Base-by-base conservation (phyloP, 64 coral and sea anemone genomes). In the Stylophora pistillata region DNA sequence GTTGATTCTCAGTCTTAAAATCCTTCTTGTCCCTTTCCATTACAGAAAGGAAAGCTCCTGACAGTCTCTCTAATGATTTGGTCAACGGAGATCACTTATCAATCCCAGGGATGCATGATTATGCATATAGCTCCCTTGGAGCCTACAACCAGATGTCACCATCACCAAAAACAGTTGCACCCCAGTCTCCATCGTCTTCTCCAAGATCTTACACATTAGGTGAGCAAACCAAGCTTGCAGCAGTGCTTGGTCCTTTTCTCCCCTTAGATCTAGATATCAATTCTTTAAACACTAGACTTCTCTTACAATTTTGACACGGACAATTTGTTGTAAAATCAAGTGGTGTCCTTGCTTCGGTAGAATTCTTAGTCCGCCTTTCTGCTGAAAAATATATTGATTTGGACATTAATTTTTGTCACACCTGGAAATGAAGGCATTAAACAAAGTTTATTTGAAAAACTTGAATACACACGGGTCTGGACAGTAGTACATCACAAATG, bases 1-100 rank as follows among this genome's bases (percentile, higher is more conserved):
- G 37, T 47, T 7, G 7, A 47, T 47, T 47, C 37, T 56, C 33
- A 31, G 33, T 15, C 13, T 68, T 15, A 54, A n/a, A 33, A 12
- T n/a, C 75, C 30, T 15, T 47, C 2, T 68, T 80, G 37, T 87
- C 2, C 37, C 65, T 83, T 59, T 29, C 77, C 20, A 73, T 86
- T 58, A 25, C 66, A 99, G 97, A 99, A 81, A 83, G 97, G 29
- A 99, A 99, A 93, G 26, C 64, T 68, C 58, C 90, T 16, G 97
- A 98, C 63, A 87, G 93, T 16, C 58, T 98, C 41, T 69, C 80
- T 23, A 74, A 78, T 28, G 96, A 99, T 78, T 52, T 99, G 31
- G 86, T 94, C 0, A 99, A 99, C 86, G 97, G 97, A 2, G 97
- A 99, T 20, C 91, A 93, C 56, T 72, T 93, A 18, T 78, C 91